Conservation (phyloP, 2,888 invertebrate genomes). For the Shargacucullia verbasci region DNA sequence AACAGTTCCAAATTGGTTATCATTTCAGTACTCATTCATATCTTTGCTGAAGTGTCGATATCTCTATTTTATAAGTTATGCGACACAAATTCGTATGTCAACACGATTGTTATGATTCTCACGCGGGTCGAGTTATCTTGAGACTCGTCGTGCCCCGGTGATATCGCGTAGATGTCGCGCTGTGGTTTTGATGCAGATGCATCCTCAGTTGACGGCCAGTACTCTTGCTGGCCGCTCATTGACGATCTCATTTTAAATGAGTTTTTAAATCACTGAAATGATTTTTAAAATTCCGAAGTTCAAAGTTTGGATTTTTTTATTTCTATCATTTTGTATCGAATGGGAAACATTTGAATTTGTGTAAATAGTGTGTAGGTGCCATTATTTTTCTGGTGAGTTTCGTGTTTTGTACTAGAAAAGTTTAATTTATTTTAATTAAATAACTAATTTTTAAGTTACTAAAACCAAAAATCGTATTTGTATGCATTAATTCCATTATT, state of each 20-base stretch:
- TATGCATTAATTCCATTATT: too few relatives aligned
- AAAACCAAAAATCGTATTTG: too few relatives aligned
- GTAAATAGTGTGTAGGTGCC: too few relatives aligned
- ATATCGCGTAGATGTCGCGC: conserved; percentile 62
- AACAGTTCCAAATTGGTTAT: conserved; percentile 18
- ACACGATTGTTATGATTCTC: conserved; percentile 67
- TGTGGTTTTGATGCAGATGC: conserved; percentile 69
- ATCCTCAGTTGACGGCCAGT: conserved; percentile 76
- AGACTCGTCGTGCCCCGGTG: conserved; percentile 66
- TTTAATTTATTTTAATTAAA: too few relatives aligned
- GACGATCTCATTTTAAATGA: conserved; percentile 42
- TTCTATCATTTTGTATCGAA: too few relatives aligned
- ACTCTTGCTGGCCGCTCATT: conserved; percentile 70
- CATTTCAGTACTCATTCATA: background rate
- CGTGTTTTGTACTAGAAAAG: too few relatives aligned
- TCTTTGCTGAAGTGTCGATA: conserved; percentile 25
- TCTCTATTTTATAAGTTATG: conserved; percentile 25
- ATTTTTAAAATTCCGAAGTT: too few relatives aligned
- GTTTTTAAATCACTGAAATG: background rate
- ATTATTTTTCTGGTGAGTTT: too few relatives aligned
- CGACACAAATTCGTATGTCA: conserved; percentile 51
- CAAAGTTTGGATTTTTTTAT: too few relatives aligned
- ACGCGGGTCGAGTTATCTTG: conserved; percentile 69
- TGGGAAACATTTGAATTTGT: too few relatives aligned
- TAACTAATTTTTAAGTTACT: too few relatives aligned